phyloP scores from a whole-genome alignment of 2,888 invertebrate genomes.

The Polydrusus pterygomalis region DNA sequence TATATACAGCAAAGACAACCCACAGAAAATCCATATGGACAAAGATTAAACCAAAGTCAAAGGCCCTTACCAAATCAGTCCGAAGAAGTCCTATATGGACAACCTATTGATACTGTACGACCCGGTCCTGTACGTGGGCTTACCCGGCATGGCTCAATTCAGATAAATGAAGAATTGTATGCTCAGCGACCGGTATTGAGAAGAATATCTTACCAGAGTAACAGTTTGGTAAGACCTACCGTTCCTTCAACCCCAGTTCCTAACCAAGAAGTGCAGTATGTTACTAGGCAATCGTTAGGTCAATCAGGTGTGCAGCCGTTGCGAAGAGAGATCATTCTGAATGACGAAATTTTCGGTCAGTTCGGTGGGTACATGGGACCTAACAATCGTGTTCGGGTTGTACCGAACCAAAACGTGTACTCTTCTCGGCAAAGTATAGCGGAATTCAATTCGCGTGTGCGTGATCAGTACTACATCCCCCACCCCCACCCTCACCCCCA shows the following conservation, averaged over 20 bases:
- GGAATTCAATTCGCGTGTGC: constrained; percentile 56
- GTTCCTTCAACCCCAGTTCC: constrained; percentile 37
- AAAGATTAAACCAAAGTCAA: constrained; percentile 17
- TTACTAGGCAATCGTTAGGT: constrained; percentile 15
- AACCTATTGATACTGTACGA: constrained; percentile 51
- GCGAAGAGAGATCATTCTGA: constrained; percentile 59
- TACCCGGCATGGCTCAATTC: constrained; percentile 60
- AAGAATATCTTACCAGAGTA: constrained; percentile 57
- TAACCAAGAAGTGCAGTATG: constrained; percentile 29
- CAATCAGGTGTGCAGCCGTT: constrained; percentile 33
- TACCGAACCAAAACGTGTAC: constrained; percentile 50
- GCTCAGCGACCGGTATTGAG: constrained; percentile 53
- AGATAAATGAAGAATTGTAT: constrained; percentile 60
- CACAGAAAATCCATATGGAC: constrained; percentile 42
- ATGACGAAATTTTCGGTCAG: constrained; percentile 61
- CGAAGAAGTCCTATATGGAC: constrained; percentile 53
- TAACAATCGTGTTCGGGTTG: constrained; percentile 20
- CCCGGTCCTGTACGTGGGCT: constrained; percentile 36
- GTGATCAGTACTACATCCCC: constrained; percentile 59
- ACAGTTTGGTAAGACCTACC: constrained; percentile 16
- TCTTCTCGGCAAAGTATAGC: constrained; percentile 59
- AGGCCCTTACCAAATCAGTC: constrained; percentile 18
- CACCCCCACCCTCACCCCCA: no score
- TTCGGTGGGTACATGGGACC: constrained; percentile 59
- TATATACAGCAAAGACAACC: constrained; percentile 42